phyloP scores from a whole-genome alignment of 1,140 invertebrate species.

The Sycophila sp. region DNA sequence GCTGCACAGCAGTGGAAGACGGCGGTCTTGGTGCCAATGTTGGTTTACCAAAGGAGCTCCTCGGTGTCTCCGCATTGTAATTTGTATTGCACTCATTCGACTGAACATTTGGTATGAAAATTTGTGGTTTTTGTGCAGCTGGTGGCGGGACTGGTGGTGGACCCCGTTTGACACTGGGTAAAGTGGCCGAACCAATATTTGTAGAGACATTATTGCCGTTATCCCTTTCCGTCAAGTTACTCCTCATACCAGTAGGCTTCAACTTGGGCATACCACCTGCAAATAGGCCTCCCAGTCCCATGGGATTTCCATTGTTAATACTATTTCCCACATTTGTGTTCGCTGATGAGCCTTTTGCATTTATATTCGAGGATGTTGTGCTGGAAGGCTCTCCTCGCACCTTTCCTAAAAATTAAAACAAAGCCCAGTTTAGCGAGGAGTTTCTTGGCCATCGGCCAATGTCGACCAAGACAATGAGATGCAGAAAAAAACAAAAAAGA shows the following conservation, averaged over 20 bases:
- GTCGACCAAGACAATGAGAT: background rate
- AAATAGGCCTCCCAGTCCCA: constrained; percentile 80
- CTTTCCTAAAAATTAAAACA: constrained; percentile 53
- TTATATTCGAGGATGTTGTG: constrained; percentile 49
- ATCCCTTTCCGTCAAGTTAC: constrained; percentile 54
- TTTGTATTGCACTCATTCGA: constrained; percentile 45
- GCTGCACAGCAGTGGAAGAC: constrained; percentile 44
- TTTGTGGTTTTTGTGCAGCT: constrained; percentile 65
- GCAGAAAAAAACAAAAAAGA: background rate
- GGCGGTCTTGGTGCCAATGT: constrained; percentile 68
- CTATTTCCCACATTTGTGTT: constrained; percentile 61
- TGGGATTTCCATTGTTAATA: constrained; percentile 64
- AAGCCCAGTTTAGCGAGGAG: no score
- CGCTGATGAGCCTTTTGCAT: constrained; percentile 40
- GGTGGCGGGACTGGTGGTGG: constrained; percentile 69
- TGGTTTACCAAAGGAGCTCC: constrained; percentile 64
- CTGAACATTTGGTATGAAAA: constrained; percentile 9
- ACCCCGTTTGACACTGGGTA: constrained; percentile 60
- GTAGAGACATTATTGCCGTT: constrained; percentile 25
- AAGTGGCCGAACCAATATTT: background rate
- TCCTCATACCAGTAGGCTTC: constrained; percentile 76
- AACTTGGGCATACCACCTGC: constrained; percentile 89
- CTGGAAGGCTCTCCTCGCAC: constrained; percentile 57
- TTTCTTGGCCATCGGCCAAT: background rate
- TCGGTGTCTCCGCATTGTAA: constrained; percentile 42